Base-by-base conservation (phyloP, 2,797 vertebrate genomes). In the Epinephelus malabaricus region DNA sequence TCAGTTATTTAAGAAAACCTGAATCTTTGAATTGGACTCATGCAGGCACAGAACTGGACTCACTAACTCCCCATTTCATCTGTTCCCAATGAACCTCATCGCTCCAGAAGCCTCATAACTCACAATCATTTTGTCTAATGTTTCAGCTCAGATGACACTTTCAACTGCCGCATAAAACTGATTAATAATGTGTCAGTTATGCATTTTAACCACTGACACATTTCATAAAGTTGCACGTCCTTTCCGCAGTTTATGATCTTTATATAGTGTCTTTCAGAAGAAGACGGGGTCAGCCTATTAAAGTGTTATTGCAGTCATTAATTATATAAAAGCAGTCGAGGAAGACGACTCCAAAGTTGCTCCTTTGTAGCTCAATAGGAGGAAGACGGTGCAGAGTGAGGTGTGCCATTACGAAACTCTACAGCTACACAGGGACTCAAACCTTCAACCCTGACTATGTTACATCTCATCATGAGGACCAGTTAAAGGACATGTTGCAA, bases 281-380 rank as follows among this genome's bases (percentile, higher is more conserved):
- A 34, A 56, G 45, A 49, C 19, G 17, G 49, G 81, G 18, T 79
- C 66, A 9, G 30, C 38, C 80, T 76, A 46, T 73, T 72, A 76
- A 73, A 76, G 72, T 45, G 66, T 82, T 82, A 78, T 77, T 61
- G 66, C 15, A 60, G 58, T 67, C 76, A 76, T 76, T 81, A 70
- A 79, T 78, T 68, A 75, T 65, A 49, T 69, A 68, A 72, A 75
- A 75, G 25, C 55, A 59, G 46, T 1, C 15, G 3, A 34, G 34
- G 34, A 8, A 34, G 34, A 34, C 34, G 7, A 58, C 43, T 34
- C 45, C 30, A 64, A 60, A 5, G 59, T 45, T 55, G 11, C 74
- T 66, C 43, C 19, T 2, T 15, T 27, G 58, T 0, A n/a, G 63
- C 59, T 64, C 51, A 13, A 47, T 13, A 25, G 12, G 19, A 21